phyloP scores from a whole-genome alignment of 2,888 invertebrate genomes.

The Fabriciana adippe region DNA sequence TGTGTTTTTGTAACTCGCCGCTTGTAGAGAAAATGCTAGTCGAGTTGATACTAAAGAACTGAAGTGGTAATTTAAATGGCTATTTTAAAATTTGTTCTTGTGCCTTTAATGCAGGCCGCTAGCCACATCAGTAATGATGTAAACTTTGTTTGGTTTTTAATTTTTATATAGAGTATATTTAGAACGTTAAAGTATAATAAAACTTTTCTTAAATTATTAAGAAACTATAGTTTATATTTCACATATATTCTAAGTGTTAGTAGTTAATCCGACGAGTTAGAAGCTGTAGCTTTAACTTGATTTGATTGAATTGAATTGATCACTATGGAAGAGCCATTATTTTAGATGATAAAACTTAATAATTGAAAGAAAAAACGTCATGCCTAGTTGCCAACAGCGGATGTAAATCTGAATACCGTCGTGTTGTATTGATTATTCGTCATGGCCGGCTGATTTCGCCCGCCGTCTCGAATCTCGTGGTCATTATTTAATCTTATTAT shows the following conservation, averaged over 20 bases:
- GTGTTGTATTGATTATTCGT: conserved; percentile 43
- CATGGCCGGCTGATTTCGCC: conserved; percentile 38
- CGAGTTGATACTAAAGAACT: conserved; percentile 38
- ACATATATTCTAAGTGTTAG: not conserved
- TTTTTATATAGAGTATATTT: not conserved
- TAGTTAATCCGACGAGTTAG: no score
- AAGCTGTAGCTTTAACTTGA: no score
- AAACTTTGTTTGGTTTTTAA: conserved; percentile 8
- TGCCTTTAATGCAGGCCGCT: conserved; percentile 21
- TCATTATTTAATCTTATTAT: conserved; percentile 38
- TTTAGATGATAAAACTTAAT: conserved; percentile 19
- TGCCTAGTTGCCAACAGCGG: conserved; percentile 37
- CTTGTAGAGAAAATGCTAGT: conserved; percentile 62
- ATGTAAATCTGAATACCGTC: conserved; percentile 43
- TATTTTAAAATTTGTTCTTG: conserved; percentile 35
- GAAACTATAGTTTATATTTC: not conserved
- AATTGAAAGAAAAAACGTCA: conserved; percentile 33
- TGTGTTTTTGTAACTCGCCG: conserved; percentile 62
- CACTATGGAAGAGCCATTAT: not conserved
- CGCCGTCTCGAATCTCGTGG: conserved; percentile 32
- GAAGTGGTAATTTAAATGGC: conserved; percentile 38
- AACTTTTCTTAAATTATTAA: not conserved
- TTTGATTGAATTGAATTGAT: no score
- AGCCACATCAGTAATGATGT: conserved; percentile 25
- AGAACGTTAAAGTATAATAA: no score